A percentile compares a stretch with the other conserved stretches of the same genome.
These are phyloP conservation scores for Cotesia chilonis DNA, from an alignment of 1,140 invertebrate genomes.

Conservation along the genomic window DNA sequence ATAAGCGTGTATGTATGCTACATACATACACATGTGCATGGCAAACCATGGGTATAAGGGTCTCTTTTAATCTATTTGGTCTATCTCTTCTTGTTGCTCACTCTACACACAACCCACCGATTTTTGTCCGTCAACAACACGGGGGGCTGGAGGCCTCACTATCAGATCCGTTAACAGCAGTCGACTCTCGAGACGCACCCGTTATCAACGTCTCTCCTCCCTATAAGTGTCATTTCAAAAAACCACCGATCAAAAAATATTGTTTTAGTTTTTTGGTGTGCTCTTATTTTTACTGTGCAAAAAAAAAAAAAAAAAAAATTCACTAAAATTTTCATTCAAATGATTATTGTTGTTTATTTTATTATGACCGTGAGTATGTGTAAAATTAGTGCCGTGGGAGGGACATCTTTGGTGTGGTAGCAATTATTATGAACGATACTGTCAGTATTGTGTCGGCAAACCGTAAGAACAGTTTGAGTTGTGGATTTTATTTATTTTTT, in stretches of 20 bases:
- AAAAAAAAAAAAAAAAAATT: no score
- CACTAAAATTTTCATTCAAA: neutral
- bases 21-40: no score
- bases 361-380: neutral
- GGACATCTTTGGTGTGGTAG: no score
- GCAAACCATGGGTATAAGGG: neutral
- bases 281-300: no score
- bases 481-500: no score
- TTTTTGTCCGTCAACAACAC: constrained; percentile 53
- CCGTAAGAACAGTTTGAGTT: no score
- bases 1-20: no score
- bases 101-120: constrained; percentile 35
- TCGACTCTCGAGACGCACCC: constrained; percentile 56
- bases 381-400: no score
- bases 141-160: constrained; percentile 47
- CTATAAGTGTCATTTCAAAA: neutral
- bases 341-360: neutral
- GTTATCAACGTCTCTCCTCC: constrained; percentile 52
- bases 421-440: no score
- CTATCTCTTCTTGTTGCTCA: constrained; percentile 19
- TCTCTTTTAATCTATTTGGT: constrained; percentile 36
- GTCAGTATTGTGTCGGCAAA: no score
- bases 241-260: neutral
- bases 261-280: neutral
- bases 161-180: constrained; percentile 61